Evolutionary conservation across 2,113 vertebrate genomes (phyloP).

Genomic region (Laticauda colubrina): DNA sequence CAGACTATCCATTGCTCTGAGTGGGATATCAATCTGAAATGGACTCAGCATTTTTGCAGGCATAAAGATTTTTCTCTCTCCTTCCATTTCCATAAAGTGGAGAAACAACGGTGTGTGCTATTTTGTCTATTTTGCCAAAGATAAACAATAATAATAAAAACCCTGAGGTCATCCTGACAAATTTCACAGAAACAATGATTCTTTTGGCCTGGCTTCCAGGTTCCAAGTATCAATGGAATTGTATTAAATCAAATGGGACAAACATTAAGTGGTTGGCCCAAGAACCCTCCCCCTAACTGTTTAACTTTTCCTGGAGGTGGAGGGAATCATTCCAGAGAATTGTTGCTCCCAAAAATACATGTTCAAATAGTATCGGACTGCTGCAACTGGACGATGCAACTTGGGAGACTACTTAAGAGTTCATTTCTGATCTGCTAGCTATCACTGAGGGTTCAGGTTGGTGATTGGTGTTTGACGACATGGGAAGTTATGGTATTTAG

Average conservation of each 20-base stretch:
- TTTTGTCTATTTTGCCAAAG: conserved; percentile 59
- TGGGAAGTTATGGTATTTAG: not conserved
- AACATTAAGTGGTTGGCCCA: conserved; percentile 34
- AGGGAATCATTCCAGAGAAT: conserved; percentile 12
- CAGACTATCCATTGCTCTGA: not conserved
- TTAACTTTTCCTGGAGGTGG: conserved; percentile 53
- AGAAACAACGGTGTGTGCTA: conserved; percentile 28
- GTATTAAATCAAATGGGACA: conserved; percentile 58
- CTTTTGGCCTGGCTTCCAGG: conserved; percentile 48
- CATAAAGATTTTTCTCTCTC: not conserved
- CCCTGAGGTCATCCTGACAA: conserved; percentile 67
- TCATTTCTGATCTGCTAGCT: not conserved
- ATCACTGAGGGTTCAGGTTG: not conserved
- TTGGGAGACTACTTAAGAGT: not conserved
- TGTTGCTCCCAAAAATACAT: conserved; percentile 37
- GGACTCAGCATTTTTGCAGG: not conserved
- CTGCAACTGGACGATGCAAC: not conserved
- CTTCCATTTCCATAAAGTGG: conserved; percentile 20
- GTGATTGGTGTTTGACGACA: not conserved
- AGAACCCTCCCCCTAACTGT: conserved; percentile 28
- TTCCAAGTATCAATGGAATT: conserved; percentile 50
- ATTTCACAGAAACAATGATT: conserved; percentile 53
- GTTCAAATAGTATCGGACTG: not conserved
- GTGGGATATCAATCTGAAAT: not conserved
- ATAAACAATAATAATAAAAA: conserved; percentile 42